Percentiles rank a stretch among this genome's conserved stretches.
Conservation (phyloP, 2,797 vertebrate genomes). For the Cyprinodon diabolis region DNA sequence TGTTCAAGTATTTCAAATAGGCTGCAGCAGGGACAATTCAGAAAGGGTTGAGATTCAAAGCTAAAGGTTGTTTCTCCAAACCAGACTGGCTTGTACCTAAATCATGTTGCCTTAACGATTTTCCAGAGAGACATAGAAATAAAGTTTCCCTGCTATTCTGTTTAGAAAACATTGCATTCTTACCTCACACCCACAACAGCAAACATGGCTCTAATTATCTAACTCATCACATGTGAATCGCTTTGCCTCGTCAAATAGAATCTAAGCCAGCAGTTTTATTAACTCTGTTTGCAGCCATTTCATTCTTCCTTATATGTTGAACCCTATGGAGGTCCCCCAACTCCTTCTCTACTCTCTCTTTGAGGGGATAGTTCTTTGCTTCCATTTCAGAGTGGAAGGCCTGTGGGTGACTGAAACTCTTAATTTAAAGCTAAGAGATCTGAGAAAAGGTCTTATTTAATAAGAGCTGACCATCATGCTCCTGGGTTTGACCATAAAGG, state of each 20-base stretch:
- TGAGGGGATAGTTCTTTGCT: constrained; percentile 91
- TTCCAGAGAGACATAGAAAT: constrained; percentile 18
- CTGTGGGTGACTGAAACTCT: constrained; percentile 52
- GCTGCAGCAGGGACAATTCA: constrained; percentile 48
- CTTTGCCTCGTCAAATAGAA: constrained; percentile 27
- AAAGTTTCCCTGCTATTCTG: not conserved
- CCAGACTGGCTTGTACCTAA: constrained; percentile 49
- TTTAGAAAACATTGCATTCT: constrained; percentile 27
- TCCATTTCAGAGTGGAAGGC: constrained; percentile 85
- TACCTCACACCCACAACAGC: constrained; percentile 34
- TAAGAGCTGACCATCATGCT: constrained; percentile 81
- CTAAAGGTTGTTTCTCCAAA: constrained; percentile 41
- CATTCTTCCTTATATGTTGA: constrained; percentile 77
- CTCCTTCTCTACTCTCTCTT: constrained; percentile 79
- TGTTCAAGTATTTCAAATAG: constrained; percentile 55
- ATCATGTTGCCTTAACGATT: constrained; percentile 30
- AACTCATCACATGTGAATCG: constrained; percentile 37
- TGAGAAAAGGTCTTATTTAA: not conserved
- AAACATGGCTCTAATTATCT: constrained; percentile 4
- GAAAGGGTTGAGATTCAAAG: constrained; percentile 36
- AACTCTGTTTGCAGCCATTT: constrained; percentile 81
- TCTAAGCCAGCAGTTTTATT: constrained; percentile 37
- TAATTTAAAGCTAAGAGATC: not conserved
- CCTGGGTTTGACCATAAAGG: constrained; percentile 84
- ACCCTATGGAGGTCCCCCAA: constrained; percentile 79